Evolutionary conservation across 2,113 vertebrate genomes (phyloP).

Genomic region (Malaclemys terrapin): DNA sequence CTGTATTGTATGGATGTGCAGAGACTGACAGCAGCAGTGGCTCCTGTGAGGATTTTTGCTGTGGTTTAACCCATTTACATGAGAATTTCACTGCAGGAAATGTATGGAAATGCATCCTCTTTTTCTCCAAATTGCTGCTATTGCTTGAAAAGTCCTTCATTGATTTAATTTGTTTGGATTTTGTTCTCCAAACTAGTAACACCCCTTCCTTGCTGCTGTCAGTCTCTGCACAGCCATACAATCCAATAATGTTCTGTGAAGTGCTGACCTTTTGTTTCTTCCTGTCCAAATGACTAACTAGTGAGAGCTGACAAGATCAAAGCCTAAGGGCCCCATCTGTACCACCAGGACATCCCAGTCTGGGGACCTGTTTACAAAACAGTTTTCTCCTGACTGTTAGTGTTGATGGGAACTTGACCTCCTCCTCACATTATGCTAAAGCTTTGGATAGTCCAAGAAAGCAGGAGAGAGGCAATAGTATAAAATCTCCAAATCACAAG

Average conservation of each 20-base stretch:
- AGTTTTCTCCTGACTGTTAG: background rate
- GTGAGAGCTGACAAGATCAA: background rate
- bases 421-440: background rate
- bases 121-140: background rate
- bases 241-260: background rate
- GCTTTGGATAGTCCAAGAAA: background rate
- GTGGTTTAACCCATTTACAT: background rate
- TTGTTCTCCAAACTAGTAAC: background rate
- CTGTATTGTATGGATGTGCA: background rate
- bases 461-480: background rate
- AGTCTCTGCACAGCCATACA: background rate
- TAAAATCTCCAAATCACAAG: background rate
- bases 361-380: background rate
- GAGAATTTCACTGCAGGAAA: background rate
- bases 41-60: background rate
- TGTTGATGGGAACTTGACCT: background rate
- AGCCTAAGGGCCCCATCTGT: background rate
- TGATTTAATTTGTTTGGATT: background rate
- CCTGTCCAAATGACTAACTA: background rate
- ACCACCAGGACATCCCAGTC: background rate
- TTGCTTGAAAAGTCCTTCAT: background rate
- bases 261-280: background rate
- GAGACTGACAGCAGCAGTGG: background rate
- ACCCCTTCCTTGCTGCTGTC: background rate
- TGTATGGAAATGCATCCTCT: background rate